Conservation (phyloP, 2,113 vertebrate genomes). For the Rhinogobius similis region DNA sequence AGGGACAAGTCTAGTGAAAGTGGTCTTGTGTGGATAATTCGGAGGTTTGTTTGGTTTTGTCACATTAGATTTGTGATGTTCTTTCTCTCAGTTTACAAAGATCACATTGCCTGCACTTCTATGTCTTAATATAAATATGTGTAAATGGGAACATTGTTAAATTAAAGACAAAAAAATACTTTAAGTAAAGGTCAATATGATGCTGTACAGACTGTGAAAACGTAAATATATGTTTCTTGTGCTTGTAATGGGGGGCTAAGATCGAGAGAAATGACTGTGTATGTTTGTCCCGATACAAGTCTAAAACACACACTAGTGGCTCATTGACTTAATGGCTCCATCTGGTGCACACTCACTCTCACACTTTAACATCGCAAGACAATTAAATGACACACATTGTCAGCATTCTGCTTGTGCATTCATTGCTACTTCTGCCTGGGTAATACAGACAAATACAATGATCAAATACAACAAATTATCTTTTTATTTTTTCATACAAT, state of each 20-base stretch:
- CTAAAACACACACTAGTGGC: slow-evolving; percentile 86
- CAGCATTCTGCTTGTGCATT: slow-evolving; percentile 6
- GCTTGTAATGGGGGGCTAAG: slow-evolving; percentile 69
- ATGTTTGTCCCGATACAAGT: slow-evolving; percentile 80
- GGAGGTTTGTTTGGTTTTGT: slow-evolving; percentile 20
- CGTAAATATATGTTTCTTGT: background rate
- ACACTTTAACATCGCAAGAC: slow-evolving; percentile 28
- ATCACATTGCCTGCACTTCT: slow-evolving; percentile 23
- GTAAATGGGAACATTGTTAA: background rate
- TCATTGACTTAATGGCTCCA: slow-evolving; percentile 92
- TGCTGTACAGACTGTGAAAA: background rate
- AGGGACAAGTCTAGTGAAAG: slow-evolving; percentile 34
- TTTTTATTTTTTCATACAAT: background rate
- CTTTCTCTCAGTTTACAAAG: slow-evolving; percentile 27
- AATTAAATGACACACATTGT: slow-evolving; percentile 25
- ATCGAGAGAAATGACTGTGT: slow-evolving; percentile 77
- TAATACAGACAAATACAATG: slow-evolving; percentile 7
- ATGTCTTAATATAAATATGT: slow-evolving; percentile 24
- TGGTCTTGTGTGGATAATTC: slow-evolving; percentile 11
- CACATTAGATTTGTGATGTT: slow-evolving; percentile 13
- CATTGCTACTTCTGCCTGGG: background rate
- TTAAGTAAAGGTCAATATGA: background rate
- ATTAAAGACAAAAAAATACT: background rate
- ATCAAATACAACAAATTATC: background rate
- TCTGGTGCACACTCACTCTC: slow-evolving; percentile 71